Evolutionary conservation across 2,888 invertebrate genomes (phyloP).

Genomic region (Orthosia gracilis): DNA sequence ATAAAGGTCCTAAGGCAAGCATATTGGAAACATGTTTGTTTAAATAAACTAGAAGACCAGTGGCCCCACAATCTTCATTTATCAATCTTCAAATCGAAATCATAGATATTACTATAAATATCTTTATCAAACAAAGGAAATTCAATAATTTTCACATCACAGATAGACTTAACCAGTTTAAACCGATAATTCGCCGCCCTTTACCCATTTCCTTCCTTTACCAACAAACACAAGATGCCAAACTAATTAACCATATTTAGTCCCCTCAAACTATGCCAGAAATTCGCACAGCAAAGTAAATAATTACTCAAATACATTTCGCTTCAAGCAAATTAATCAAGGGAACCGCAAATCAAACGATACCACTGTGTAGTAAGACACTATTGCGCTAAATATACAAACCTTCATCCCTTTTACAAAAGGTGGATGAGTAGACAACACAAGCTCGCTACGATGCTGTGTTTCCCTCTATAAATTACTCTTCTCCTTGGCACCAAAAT

Average conservation of each 20-base stretch:
- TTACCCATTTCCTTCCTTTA: slow-evolving; percentile 11
- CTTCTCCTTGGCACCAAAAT: slow-evolving; percentile 71
- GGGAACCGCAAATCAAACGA: slow-evolving; percentile 64
- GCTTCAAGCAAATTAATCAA: slow-evolving; percentile 63
- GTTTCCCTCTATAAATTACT: slow-evolving; percentile 81
- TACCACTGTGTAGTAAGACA: slow-evolving; percentile 51
- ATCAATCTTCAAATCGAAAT: not conserved
- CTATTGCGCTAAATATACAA: slow-evolving; percentile 63
- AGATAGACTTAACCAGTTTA: not conserved
- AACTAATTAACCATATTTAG: slow-evolving; percentile 45
- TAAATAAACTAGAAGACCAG: too few species aligned
- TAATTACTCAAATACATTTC: slow-evolving; percentile 57
- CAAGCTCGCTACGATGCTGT: slow-evolving; percentile 48
- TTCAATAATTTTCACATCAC: not conserved
- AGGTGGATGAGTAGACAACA: slow-evolving; percentile 61
- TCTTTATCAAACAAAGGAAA: not conserved
- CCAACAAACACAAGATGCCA: slow-evolving; percentile 40
- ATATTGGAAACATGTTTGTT: too few species aligned
- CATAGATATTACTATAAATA: not conserved
- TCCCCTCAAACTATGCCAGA: slow-evolving; percentile 44
- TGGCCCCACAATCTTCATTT: too few species aligned
- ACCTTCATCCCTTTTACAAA: slow-evolving; percentile 62
- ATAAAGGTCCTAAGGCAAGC: too few species aligned
- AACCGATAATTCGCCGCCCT: slow-evolving; percentile 13
- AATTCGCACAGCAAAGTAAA: slow-evolving; percentile 49